Conservation (phyloP, 2,888 invertebrate species). For the Buathra laborator region DNA sequence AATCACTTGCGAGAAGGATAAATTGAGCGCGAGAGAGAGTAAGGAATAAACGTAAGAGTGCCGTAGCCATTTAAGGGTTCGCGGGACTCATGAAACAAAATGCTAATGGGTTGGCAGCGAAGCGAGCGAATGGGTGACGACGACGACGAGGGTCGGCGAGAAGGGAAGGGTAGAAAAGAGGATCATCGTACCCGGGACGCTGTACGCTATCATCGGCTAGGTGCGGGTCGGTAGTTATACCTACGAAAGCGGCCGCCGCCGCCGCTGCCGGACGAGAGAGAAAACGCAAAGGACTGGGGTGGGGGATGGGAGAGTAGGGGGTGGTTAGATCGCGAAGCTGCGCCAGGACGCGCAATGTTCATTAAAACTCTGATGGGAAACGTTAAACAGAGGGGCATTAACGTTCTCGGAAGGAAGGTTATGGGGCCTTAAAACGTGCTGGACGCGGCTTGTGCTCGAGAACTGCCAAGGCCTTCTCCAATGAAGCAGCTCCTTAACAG, state of each 20-base stretch:
- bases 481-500: conserved; percentile 58
- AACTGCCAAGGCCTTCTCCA: conserved; percentile 44
- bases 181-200: conserved; percentile 45
- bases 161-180: conserved; percentile 11
- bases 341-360: conserved; percentile 72
- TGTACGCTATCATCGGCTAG: conserved; percentile 2
- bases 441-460: conserved; percentile 50
- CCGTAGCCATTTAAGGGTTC: conserved; percentile 19
- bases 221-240: conserved; percentile 17
- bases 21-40: conserved; percentile 8
- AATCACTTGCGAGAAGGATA: conserved; percentile 7
- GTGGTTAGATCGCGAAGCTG: conserved; percentile 28
- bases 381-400: conserved; percentile 79
- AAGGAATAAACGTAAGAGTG: conserved; percentile 19
- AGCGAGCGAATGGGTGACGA: conserved; percentile 52
- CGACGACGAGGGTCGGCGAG: conserved; percentile 6
- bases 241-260: conserved; percentile 3
- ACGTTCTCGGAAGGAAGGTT: conserved; percentile 68
- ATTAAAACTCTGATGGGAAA: conserved; percentile 79
- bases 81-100: conserved; percentile 66
- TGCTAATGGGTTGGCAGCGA: conserved; percentile 68
- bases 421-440: conserved; percentile 67
- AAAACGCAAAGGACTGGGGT: conserved; percentile 53
- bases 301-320: conserved; percentile 19
- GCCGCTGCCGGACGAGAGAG: conserved; percentile 30